Evolutionary conservation across 2,888 invertebrate genomes (phyloP).

Genomic region (Stenotaenia linearis): DNA sequence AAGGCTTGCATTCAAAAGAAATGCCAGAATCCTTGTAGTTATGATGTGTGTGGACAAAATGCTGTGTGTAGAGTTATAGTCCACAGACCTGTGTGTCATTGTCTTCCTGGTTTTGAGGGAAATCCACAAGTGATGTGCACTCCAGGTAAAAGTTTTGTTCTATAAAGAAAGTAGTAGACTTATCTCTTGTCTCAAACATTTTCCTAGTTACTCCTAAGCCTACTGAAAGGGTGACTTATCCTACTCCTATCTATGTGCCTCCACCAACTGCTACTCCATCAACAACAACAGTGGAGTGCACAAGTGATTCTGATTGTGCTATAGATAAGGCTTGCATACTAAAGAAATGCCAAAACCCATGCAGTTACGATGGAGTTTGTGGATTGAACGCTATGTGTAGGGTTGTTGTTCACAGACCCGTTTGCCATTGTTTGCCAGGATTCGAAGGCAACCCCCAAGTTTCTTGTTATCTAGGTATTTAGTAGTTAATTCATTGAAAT

Average conservation of each 20-base stretch:
- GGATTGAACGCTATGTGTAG: conserved; percentile 78
- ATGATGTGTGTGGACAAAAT: conserved; percentile 67
- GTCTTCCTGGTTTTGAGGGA: conserved; percentile 78
- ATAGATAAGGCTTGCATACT: conserved; percentile 72
- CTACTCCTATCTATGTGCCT: not conserved
- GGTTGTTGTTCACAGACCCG: conserved; percentile 64
- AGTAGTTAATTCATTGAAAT: not conserved
- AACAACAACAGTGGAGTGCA: conserved; percentile 53
- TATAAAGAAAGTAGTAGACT: no score
- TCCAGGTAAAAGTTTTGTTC: no score
- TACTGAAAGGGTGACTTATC: not conserved
- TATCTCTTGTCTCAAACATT: no score
- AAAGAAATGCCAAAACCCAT: conserved; percentile 47
- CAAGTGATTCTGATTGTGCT: conserved; percentile 69
- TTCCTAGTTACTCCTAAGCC: no score
- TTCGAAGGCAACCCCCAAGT: conserved; percentile 69
- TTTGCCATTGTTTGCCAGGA: conserved; percentile 82
- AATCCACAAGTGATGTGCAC: conserved; percentile 53
- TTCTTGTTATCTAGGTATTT: conserved; percentile 32
- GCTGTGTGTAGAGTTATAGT: conserved; percentile 73
- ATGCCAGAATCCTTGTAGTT: conserved; percentile 40
- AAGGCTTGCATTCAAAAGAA: conserved; percentile 69
- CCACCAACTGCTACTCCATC: not conserved
- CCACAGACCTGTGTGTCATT: conserved; percentile 75
- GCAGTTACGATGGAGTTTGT: conserved; percentile 54